Conservation (phyloP, 2,113 vertebrate genomes). For the Microtus ochrogaster region DNA sequence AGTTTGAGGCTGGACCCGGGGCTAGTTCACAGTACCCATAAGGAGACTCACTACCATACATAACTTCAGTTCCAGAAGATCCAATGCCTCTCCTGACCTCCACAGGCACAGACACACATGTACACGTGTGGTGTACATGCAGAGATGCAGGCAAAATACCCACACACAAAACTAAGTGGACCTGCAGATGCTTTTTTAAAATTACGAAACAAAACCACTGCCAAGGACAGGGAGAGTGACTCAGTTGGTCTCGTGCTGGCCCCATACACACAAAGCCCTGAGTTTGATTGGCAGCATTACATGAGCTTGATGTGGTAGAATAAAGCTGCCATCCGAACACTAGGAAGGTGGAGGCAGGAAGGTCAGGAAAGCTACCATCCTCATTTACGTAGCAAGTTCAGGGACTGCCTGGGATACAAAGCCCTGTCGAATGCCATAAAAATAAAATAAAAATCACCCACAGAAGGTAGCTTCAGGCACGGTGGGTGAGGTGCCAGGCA, state of each 20-base stretch:
- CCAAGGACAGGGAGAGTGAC: no score
- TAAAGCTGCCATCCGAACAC: no score
- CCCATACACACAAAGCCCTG: not conserved
- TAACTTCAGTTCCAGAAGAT: not conserved
- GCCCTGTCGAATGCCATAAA: not conserved
- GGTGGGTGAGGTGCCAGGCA: not conserved
- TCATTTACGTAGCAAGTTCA: not conserved
- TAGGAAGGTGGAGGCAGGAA: not conserved
- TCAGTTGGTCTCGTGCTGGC: fast-evolving
- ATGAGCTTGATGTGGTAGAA: no score
- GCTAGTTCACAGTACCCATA: not conserved
- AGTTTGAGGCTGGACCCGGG: not conserved
- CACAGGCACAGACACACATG: not conserved
- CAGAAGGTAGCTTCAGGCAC: not conserved
- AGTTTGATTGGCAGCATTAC: not conserved
- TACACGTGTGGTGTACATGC: not conserved
- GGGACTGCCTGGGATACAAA: not conserved
- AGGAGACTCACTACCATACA: not conserved
- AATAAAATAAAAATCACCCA: not conserved
- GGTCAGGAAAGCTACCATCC: not conserved
- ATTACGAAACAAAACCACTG: not conserved
- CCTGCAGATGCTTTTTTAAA: not conserved
- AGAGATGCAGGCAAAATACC: not conserved
- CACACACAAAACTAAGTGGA: not conserved
- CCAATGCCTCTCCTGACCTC: not conserved